Evolutionary conservation across 2,797 vertebrate genomes (phyloP), one percentile per base, ranked within the genome.

Genomic region (Darevskia mixta): DNA sequence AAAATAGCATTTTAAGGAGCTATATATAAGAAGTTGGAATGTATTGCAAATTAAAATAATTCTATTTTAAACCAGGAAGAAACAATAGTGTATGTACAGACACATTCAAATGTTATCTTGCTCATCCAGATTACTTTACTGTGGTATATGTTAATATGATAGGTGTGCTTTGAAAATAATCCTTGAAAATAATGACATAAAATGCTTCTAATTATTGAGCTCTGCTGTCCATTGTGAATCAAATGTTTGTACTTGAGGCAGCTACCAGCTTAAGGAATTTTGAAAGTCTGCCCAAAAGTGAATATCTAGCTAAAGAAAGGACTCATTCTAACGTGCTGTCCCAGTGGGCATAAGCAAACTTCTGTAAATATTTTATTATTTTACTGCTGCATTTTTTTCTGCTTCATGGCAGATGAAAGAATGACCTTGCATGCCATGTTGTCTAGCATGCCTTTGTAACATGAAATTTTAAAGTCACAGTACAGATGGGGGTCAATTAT

Each of bases 401-500:
- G 29, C 67, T 81, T 80, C 78, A 73, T 25, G 23, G 64, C 76
- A 79, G 76, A 49, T 86, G 66, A 23, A 38, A 55, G 78, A 73
- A 61, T 73, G 78, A n/a, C 78, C 78, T 81, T 73, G 85, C 78
- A 43, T 81, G n/a, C 72, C 73, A 45, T 73, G 49, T 73, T 81
- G 69, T 38, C 49, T 80, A 80, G 35, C 45, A n/a, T 61, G 69
- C 17, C 49, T 81, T 61, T 73, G 25, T 43, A 69, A 81, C 35
- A 72, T 87, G 67, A 61, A 87, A 72, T 73, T 80, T 61, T 61
- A 87, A 81, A 87, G 49, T 49, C 69, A 9, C 32, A 73, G 78
- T 73, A 41, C 5, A 81, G 35, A 73, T 61, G 27, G 67, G 29
- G 27, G 67, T 80, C 86, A 87, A 43, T 81, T 87, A 87, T 87